Evolutionary conservation across 2,113 vertebrate genomes (phyloP).

Genomic region (Vireo altiloquus): DNA sequence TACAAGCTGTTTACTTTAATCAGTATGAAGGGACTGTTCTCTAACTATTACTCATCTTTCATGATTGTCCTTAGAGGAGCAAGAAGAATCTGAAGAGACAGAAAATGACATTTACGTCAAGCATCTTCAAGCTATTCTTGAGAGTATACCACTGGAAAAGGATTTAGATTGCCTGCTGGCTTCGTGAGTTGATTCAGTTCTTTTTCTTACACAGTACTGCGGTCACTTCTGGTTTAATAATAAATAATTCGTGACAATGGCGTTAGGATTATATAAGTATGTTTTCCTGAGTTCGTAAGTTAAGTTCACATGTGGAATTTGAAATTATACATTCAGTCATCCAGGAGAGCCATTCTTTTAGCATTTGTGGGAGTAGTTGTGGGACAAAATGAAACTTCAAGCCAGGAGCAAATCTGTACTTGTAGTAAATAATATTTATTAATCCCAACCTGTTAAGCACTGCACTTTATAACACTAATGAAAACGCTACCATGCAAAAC

Average conservation of each 20-base stretch:
- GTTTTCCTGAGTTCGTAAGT: background rate
- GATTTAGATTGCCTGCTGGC: constrained; percentile 78
- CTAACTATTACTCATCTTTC: background rate
- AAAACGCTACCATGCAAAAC: background rate
- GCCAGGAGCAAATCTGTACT: background rate
- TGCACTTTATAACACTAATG: background rate
- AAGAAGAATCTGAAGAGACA: constrained; percentile 40
- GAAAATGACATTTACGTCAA: constrained; percentile 40
- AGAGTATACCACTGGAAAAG: constrained; percentile 74
- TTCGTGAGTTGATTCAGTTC: constrained; percentile 70
- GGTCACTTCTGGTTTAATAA: background rate
- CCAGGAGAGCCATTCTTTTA: background rate
- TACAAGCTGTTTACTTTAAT: background rate
- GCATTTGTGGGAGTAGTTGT: background rate
- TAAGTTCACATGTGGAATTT: background rate
- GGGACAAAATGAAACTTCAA: background rate
- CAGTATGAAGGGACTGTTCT: background rate
- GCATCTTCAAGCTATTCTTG: constrained; percentile 79
- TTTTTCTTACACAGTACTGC: background rate
- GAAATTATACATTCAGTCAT: background rate
- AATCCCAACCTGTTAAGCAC: background rate
- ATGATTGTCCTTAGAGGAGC: constrained; percentile 51
- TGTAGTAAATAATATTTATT: background rate
- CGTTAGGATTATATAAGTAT: background rate
- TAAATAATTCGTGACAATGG: background rate